Evolutionary conservation across 2,888 invertebrate genomes (phyloP), one percentile per base, ranked within the genome.

Genomic region (Dynastes hyllus): DNA sequence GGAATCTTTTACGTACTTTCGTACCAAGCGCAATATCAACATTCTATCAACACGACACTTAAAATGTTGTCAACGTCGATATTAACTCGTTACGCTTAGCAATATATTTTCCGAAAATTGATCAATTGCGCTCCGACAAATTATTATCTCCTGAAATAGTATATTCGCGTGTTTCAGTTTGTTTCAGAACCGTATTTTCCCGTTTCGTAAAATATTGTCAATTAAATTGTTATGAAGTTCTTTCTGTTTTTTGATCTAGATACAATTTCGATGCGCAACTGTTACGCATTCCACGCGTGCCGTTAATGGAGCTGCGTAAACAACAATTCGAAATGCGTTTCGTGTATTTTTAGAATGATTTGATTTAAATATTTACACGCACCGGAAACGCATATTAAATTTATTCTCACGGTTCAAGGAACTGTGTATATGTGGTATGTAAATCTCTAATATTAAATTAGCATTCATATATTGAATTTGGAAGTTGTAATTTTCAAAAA

Each of bases 341-440:
- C 27, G 51, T 69, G 27, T 51, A 69, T 51, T 69, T 69, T 69
- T 69, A 51, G 69, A 22, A 27, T 11, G 51, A 51, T 69, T 69
- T 69, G 29, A 69, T 69, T 69, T 69, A 69, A 69, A 69, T 69
- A 69, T 66, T 66, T 66, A 66, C 66, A 66, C 66, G n/a, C 69
- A 69, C 69, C 51, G 51, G 69, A 69, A 51, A 69, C 50, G 45
- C 45, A 69, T 69, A 69, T 51, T 51, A 29, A 69, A 69, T 69
- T 69, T 51, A 69, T 69, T 69, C 69, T 16, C 51, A 8, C 22
- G 11, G 51, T 29, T 51, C 27, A 51, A 29, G 51, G 69, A 27
- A 69, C 22, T 45, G 9, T 22, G 40, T 45, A 45, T 45, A 1
- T 45, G 11, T 11, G 11, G 11, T 45, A 9, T 45, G 11, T 11